A percentile compares a stretch with the other conserved stretches of the same genome.
Conservation (phyloP, 2,113 vertebrate genomes). For the Anolis sagrei region DNA sequence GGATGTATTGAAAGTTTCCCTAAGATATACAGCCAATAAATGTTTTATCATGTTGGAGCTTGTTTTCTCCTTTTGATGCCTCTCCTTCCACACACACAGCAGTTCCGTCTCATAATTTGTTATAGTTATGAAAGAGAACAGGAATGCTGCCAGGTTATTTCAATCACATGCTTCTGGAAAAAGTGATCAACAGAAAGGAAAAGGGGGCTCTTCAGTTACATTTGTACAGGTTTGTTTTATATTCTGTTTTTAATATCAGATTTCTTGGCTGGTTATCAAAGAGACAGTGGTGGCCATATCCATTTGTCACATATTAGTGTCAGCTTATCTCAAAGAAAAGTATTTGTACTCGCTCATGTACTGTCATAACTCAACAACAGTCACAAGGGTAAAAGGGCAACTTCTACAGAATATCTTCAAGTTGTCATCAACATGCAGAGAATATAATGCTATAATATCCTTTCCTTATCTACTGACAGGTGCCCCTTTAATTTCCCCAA, state of each 20-base stretch:
- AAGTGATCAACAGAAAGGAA: constrained; percentile 9
- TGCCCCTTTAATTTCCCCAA: neutral
- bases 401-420: neutral
- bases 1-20: neutral
- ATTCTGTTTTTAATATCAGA: neutral
- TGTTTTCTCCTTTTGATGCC: neutral
- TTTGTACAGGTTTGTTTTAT: accelerated
- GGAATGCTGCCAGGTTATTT: neutral
- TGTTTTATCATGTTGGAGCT: accelerated
- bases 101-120: accelerated
- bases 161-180: neutral
- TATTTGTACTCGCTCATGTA: neutral
- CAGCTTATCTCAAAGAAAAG: neutral
- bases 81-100: neutral
- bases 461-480: neutral
- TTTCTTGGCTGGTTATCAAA: constrained; percentile 15
- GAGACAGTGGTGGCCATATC: neutral
- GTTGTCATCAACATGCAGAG: neutral
- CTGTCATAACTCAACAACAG: constrained; percentile 9
- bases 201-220: neutral
- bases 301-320: accelerated
- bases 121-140: neutral
- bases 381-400: neutral
- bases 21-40: neutral
- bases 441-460: accelerated